A percentile compares a stretch with the other conserved stretches of the same genome.
phyloP scores from a whole-genome alignment of 2,888 invertebrate species.

The Nymphalis polychloros region DNA sequence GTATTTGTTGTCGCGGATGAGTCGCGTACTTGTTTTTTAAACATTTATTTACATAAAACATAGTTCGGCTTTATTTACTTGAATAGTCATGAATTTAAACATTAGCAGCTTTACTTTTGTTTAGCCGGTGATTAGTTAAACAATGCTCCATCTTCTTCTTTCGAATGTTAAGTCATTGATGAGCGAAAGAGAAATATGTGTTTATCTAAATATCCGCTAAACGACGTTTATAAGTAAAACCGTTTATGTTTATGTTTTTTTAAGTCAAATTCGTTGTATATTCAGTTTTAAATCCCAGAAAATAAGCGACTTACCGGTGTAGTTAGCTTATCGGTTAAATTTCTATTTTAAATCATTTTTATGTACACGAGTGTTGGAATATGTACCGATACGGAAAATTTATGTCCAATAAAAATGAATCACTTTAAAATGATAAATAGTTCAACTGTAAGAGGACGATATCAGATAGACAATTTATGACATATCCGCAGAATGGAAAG shows the following conservation, averaged over 20 bases:
- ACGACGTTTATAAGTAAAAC: too few relatives aligned
- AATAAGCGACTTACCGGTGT: neutral
- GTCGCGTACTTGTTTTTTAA: constrained; percentile 31
- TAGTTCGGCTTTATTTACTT: constrained; percentile 7
- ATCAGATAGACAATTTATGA: constrained; percentile 23
- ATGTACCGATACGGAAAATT: constrained; percentile 33
- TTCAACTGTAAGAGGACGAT: constrained; percentile 20
- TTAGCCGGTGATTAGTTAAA: neutral
- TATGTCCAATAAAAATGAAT: constrained; percentile 35
- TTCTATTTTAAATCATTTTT: constrained; percentile 31
- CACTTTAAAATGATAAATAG: constrained; percentile 29
- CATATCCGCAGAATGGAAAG: too few relatives aligned
- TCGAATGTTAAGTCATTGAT: too few relatives aligned
- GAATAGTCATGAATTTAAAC: neutral
- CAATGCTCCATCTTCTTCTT: too few relatives aligned
- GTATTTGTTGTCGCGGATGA: constrained; percentile 45
- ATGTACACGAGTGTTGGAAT: constrained; percentile 32
- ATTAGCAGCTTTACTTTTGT: neutral
- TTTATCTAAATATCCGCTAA: too few relatives aligned
- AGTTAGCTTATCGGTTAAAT: constrained; percentile 10
- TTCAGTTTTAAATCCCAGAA: too few relatives aligned
- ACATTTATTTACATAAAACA: constrained; percentile 16
- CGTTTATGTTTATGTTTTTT: neutral
- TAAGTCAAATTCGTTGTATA: neutral
- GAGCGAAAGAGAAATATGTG: too few relatives aligned